Percentiles rank a stretch among this genome's conserved stretches.
Evolutionary conservation across 2,113 vertebrate genomes (phyloP).

Genomic region (Formicarius rufipectus): DNA sequence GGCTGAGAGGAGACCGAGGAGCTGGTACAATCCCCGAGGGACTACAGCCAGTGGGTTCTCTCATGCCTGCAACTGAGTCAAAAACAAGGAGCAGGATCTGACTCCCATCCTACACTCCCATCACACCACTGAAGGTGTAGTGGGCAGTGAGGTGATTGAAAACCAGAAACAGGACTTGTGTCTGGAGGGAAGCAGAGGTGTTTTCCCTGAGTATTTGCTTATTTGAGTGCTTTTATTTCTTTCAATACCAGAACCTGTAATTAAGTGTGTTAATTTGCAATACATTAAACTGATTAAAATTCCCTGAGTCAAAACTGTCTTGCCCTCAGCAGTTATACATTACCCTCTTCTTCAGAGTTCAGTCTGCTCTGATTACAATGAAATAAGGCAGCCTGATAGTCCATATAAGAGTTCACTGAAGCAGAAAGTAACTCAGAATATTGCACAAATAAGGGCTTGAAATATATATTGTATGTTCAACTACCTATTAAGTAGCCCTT

Average conservation of each 20-base stretch:
- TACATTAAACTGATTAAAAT: not conserved
- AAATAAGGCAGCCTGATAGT: not conserved
- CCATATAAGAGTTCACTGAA: not conserved
- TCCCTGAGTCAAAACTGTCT: not conserved
- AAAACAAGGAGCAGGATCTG: not conserved
- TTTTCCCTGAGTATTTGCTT: not conserved
- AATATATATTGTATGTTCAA: not conserved
- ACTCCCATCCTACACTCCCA: not conserved
- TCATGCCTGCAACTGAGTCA: not conserved
- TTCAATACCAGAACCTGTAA: not conserved
- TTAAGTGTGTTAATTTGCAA: not conserved
- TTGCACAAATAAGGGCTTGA: not conserved
- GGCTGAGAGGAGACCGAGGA: not conserved
- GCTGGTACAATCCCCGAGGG: not conserved
- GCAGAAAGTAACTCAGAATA: not conserved
- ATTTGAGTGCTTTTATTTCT: not conserved
- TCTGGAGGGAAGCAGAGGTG: not conserved
- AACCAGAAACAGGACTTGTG: not conserved
- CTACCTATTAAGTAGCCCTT: not conserved
- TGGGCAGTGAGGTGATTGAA: rapidly evolving
- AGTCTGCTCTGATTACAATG: not conserved
- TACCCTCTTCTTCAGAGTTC: not conserved
- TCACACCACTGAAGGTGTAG: not conserved
- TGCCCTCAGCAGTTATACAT: not conserved
- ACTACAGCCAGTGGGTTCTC: not conserved